phyloP scores from a whole-genome alignment of 2,113 vertebrate genomes.

The Gnathochromis pfefferi region DNA sequence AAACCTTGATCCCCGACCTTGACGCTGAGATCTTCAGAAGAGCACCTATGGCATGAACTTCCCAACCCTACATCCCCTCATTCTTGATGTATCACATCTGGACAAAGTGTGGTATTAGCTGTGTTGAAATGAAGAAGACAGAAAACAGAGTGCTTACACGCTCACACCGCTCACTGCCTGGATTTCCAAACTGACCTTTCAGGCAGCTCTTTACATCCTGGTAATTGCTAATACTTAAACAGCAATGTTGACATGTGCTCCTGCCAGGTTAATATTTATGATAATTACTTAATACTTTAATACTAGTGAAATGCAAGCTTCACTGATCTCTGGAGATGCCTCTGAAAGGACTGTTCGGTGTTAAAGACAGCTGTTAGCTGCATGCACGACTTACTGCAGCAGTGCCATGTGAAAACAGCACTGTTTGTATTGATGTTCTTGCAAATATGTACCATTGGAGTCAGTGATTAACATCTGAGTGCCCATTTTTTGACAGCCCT shows the following conservation, averaged over 20 bases:
- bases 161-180: rapidly evolving
- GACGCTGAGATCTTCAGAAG: background rate
- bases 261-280: background rate
- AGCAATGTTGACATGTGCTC: background rate
- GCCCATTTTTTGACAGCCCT: background rate
- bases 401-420: background rate
- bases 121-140: background rate
- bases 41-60: background rate
- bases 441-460: background rate
- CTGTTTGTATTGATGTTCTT: rapidly evolving
- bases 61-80: background rate
- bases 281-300: background rate
- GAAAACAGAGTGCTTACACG: background rate
- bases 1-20: rapidly evolving
- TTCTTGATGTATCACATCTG: rapidly evolving
- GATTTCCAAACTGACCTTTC: background rate
- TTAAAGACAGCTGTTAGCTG: background rate
- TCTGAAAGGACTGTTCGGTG: rapidly evolving
- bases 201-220: background rate
- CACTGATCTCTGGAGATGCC: background rate
- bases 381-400: background rate
- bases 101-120: background rate
- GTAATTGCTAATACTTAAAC: background rate
- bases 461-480: background rate
- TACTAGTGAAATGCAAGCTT: background rate